phyloP scores from a whole-genome alignment of 2,888 invertebrate species.

The Temnothorax unifasciatus region DNA sequence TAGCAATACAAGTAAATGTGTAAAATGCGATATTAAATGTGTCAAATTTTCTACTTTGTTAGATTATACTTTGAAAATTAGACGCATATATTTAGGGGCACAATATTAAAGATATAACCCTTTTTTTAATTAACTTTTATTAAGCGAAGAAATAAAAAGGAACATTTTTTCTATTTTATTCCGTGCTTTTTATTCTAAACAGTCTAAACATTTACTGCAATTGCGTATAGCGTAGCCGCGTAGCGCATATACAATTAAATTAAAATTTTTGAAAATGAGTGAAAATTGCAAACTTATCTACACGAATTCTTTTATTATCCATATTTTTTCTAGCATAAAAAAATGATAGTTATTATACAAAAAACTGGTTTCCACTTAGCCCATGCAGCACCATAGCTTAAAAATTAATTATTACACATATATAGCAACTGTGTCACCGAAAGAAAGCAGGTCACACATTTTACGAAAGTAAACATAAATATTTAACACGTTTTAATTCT shows the following conservation, averaged over 20 bases:
- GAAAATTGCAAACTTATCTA: neutral
- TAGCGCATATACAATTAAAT: neutral
- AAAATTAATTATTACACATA: conserved; percentile 18
- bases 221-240: neutral
- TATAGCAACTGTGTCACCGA: neutral
- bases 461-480: conserved; percentile 9
- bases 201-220: neutral
- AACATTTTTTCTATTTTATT: neutral
- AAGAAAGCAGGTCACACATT: conserved; percentile 20
- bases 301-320: neutral
- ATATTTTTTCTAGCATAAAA: conserved; percentile 11
- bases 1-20: conserved; percentile 1
- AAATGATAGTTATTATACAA: neutral
- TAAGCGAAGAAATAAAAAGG: neutral
- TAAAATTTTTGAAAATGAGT: neutral
- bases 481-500: conserved; percentile 1
- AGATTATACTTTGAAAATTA: neutral
- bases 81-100: neutral
- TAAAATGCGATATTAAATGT: neutral
- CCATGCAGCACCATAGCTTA: neutral
- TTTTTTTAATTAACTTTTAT: neutral
- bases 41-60: neutral
- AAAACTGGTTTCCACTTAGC: neutral
- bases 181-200: neutral
- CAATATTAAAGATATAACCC: neutral